Percentiles rank a stretch among this genome's conserved stretches.
These are phyloP conservation scores for Stramonita haemastoma DNA, from an alignment of 2,888 invertebrate genomes.

Conservation along the genomic window DNA sequence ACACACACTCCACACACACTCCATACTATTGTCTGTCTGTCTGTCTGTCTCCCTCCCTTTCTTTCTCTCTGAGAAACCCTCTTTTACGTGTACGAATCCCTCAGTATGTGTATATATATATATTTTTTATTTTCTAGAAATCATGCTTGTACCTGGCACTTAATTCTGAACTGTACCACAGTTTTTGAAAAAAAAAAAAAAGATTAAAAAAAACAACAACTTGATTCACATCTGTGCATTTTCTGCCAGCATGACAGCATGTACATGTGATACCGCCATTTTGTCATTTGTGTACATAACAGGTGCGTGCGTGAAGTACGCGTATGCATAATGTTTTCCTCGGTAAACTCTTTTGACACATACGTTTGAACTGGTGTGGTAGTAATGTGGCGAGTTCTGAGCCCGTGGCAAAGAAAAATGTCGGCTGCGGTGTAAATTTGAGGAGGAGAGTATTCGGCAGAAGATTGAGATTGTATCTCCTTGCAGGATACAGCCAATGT, in stretches of 20 bases:
- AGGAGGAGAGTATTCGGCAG: not conserved
- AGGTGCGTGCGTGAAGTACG: not conserved
- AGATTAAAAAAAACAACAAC: not conserved
- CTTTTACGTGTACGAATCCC: not conserved
- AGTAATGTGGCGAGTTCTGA: not conserved
- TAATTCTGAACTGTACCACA: constrained; percentile 7
- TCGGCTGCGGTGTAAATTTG: not conserved
- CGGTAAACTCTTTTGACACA: not conserved
- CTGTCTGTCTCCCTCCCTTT: too few species aligned
- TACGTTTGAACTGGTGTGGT: not conserved
- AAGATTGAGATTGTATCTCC: not conserved
- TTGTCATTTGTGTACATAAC: not conserved
- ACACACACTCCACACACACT: too few species aligned
- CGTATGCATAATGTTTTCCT: not conserved
- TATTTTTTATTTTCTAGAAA: not conserved
- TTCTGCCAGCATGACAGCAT: constrained; percentile 7
- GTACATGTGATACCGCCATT: constrained; percentile 1
- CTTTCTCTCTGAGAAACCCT: too few species aligned
- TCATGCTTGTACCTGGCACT: constrained; percentile 2
- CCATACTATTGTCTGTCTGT: too few species aligned
- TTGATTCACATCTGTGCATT: not conserved
- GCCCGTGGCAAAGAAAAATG: not conserved
- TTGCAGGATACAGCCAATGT: not conserved
- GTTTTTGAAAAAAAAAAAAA: not conserved
- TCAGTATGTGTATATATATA: not conserved